Base-by-base conservation (phyloP, 30 jellyfish, hydroid and myxozoan species). In the Hydractinia echinata region DNA sequence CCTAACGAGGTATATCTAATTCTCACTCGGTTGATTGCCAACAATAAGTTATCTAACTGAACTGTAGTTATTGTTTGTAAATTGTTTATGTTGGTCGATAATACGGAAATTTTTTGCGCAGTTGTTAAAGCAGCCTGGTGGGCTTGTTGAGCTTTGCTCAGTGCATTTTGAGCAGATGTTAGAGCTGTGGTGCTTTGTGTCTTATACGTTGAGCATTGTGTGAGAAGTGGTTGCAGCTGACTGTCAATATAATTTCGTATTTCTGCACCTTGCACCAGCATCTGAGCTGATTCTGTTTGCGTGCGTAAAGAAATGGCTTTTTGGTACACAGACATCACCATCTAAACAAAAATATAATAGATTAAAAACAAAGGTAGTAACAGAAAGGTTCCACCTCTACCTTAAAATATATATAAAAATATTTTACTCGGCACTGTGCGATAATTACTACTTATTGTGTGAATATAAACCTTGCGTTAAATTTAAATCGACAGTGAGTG, bases 201-300 rank as follows among this genome's bases (percentile, higher is more conserved):
- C 5, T 64, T 44, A 21, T 80, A 80, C 81, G 18, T 66, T 69
- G 72, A 48, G 52, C 87, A 80, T 61, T 68, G 85, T n/a, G 72
- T 53, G 0, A 80, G 84, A 4, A 80, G 87, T 18, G 87, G 87
- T 5, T 62, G 39, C 13, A 80, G 83, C 54, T 80, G 30, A 49
- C 39, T 54, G 9, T 62, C 51, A 4, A 80, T 80, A 51, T 80
- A 80, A 5, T 30, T 53, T 9, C 52, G 15, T 15, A 80, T 80
- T 44, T 66, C 51, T 61, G 64, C 84, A 61, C 53, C 73, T 8
- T 66, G 72, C 53, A 80, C 70, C 19, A 80, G 54, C 30, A 52
- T 20, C 8, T 19, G 39, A 5, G 87, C 87, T 10, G 87, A 80
- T 51, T 80, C 51, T 21, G 84, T 80, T 49, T 68, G 66, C 48